Base-by-base conservation (phyloP, 2,113 vertebrate species). In the Chionodraco myersi region DNA sequence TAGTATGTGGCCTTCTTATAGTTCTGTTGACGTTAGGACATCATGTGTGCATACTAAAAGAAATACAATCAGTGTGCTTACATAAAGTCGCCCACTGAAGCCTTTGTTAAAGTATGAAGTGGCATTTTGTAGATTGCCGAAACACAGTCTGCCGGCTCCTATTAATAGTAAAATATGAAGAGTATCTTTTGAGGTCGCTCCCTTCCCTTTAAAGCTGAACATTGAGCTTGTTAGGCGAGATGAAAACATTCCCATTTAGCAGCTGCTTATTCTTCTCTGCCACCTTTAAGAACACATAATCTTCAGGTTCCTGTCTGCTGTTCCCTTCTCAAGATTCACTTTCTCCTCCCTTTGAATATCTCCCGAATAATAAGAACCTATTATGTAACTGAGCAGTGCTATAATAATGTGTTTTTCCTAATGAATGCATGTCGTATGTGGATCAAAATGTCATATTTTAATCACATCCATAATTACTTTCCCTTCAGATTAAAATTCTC, bases 401-500 rank as follows among this genome's bases (percentile, higher is more conserved):
- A 51, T 88, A 89, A 89, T 90, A 41, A 62, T 80, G 66, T 86
- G 85, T 81, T 74, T 75, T 75, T 89, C n/a, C 72, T 88, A 68
- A 72, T 73, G 72, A 83, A 82, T 85, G 72, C 69, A 82, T 93
- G 89, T 91, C 80, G 41, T 88, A 83, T 92, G 90, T 89, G 65
- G 75, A 84, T 82, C 86, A 85, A 84, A 92, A 93, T 94, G 91
- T 91, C 85, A 93, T 75, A 91, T 93, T 95, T 93, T 93, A 93
- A 95, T 94, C 90, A 93, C 89, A 85, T 89, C 83, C 89, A 77
- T 94, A 94, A 94, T 95, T 94, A 93, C 93, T 94, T 94, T 94
- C 85, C 82, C 86, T 92, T 91, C 93, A 98, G 97, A 96, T 96
- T 96, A 94, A 95, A 93, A 92, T 83, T 93, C 91, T 89, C 92